These are phyloP conservation scores for Sisyra terminalis DNA, from an alignment of 2,888 invertebrate genomes.

Conservation along the genomic window DNA sequence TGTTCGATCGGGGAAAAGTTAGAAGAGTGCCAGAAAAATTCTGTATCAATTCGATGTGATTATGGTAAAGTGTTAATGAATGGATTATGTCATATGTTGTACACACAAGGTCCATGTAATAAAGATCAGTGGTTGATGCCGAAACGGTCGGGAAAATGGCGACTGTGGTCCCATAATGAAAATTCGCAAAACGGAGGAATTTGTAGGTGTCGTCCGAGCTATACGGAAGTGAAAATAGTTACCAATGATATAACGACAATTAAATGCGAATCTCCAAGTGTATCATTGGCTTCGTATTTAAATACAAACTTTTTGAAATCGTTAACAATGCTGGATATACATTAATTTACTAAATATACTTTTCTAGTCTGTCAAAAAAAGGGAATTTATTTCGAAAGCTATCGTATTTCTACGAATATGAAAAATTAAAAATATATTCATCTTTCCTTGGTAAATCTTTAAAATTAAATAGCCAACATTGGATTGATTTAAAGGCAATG, in stretches of 20 bases:
- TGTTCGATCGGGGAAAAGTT: conserved; percentile 32
- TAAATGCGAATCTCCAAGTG: conserved; percentile 43
- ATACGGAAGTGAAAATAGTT: conserved; percentile 26
- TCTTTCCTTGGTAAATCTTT: too few relatives aligned
- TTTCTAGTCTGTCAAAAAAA: too few relatives aligned
- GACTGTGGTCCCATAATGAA: conserved; percentile 17
- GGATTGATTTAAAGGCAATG: too few relatives aligned
- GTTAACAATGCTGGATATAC: too few relatives aligned
- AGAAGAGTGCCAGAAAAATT: conserved; percentile 10
- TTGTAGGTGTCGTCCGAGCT: conserved; percentile 52
- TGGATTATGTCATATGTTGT: conserved; percentile 57
- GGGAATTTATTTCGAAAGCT: too few relatives aligned
- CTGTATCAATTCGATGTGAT: conserved; percentile 13
- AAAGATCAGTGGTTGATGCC: conserved; percentile 54
- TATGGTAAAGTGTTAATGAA: conserved; percentile 45
- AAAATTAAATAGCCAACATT: too few relatives aligned
- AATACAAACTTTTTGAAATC: conserved; percentile 26
- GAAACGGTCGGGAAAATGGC: conserved; percentile 25
- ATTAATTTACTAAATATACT: too few relatives aligned
- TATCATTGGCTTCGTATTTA: conserved; percentile 46
- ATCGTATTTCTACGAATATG: too few relatives aligned
- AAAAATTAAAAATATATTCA: too few relatives aligned
- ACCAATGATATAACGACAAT: conserved; percentile 20
- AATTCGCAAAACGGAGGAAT: conserved; percentile 17
- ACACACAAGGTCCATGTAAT: conserved; percentile 61